Evolutionary conservation across 2,797 vertebrate genomes (phyloP).

Genomic region (Clarias laeviceps): DNA sequence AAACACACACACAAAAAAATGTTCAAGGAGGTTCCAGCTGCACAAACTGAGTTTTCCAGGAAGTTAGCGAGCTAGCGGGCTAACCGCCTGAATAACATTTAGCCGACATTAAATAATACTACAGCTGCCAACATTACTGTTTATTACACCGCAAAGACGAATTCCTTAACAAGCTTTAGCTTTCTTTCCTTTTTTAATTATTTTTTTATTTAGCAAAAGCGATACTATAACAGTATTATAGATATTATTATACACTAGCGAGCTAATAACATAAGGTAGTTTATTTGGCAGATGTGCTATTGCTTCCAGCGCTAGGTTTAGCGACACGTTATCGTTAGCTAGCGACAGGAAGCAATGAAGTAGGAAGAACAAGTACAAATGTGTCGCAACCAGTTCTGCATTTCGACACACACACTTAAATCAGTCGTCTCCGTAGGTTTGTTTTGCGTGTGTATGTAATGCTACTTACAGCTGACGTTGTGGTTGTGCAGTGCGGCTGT

Average conservation of each 20-base stretch:
- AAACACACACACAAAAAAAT: no score
- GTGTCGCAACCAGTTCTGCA: constrained; percentile 28
- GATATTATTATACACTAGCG: neutral
- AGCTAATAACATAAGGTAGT: neutral
- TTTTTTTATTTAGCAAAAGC: no score
- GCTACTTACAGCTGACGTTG: constrained; percentile 61
- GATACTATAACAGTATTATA: no score
- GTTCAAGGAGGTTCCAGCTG: neutral
- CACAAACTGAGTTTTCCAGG: neutral
- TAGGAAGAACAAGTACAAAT: constrained; percentile 2
- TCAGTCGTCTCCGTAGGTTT: neutral
- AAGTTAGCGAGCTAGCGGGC: constrained; percentile 10
- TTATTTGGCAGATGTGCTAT: constrained; percentile 22
- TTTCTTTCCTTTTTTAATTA: neutral
- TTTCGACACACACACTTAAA: neutral
- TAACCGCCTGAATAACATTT: neutral
- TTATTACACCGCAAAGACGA: neutral
- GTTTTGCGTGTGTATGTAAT: neutral
- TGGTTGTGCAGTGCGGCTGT: constrained; percentile 45
- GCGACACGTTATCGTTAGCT: neutral
- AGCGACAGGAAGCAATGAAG: constrained; percentile 8
- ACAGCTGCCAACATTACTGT: neutral
- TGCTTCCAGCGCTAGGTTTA: neutral
- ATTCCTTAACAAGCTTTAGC: neutral
- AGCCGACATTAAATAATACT: neutral